Evolutionary conservation across 2,888 invertebrate species (phyloP), one percentile per base, ranked within the genome.

Genomic region (Orthosia gracilis): DNA sequence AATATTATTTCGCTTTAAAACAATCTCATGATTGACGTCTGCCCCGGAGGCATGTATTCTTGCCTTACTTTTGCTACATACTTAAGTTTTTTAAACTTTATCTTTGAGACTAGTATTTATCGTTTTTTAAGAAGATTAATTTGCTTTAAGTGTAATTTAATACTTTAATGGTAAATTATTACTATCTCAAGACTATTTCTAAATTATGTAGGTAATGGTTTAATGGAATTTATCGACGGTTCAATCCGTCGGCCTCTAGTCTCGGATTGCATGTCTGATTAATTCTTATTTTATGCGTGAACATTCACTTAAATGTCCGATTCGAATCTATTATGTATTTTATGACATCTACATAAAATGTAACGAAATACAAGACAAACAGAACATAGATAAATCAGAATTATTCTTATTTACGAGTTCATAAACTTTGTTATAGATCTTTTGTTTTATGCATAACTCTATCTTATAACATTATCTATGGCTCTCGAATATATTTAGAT

Each of bases 1-100:
- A 94, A 92, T 93, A 90, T 88, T 90, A 89, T 91, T 91, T 88
- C 85, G 86, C 85, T 92, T 89, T 86, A 92, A 92, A 93, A 92
- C 89, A 89, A 91, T 92, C 82, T 88, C 83, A 75, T 88, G 91
- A 92, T 79, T 88, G 91, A 91, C 88, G 85, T 65, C 17, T 74
- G 59, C 58, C 82, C 64, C 47, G 49, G 57, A 57, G 80, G 66
- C 66, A 77, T 62, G 47, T 76, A 73, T 74, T 83, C 61, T 55
- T 79, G 69, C 45, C 63, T 74, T 83, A 68, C 70, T 75, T 70
- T 50, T 61, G 49, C 63, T 70, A 4, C 13, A 21, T 69, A 79
- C 61, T 76, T 69, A 49, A 68, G 50, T 72, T 73, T 73, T 78
- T 58, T 58, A 73, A 40, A 40, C 40, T 7, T 7, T 66, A 49